Evolutionary conservation across 2,888 invertebrate species (phyloP).

Genomic region (Busseola fusca): DNA sequence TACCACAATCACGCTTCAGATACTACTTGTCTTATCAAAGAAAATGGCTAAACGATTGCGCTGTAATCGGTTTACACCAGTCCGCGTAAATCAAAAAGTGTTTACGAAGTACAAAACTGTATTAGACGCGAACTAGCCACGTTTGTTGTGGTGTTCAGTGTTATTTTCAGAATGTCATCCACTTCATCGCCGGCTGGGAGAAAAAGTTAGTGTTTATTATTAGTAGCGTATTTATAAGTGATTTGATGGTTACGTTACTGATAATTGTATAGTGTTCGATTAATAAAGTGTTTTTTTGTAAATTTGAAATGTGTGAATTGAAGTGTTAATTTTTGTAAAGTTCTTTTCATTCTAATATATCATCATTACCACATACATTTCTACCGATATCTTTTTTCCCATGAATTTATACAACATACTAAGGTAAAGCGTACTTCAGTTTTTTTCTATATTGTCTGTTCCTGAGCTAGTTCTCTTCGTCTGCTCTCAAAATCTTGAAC

Average conservation of each 20-base stretch:
- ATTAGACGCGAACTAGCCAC: constrained; percentile 76
- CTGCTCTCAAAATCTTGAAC: constrained; percentile 50
- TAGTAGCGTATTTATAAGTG: constrained; percentile 64
- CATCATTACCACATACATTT: background rate
- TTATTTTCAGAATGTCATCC: constrained; percentile 84
- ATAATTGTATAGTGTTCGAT: constrained; percentile 37
- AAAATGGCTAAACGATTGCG: constrained; percentile 86
- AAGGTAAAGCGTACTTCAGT: constrained; percentile 13
- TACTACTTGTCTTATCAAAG: constrained; percentile 82
- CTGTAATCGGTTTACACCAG: constrained; percentile 76
- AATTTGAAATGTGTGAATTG: background rate
- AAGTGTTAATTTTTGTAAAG: constrained; percentile 3
- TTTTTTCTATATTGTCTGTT: background rate
- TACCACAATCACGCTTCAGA: constrained; percentile 72
- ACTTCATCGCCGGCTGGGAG: constrained; percentile 79
- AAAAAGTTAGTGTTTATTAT: constrained; percentile 82
- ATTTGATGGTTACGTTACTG: constrained; percentile 40
- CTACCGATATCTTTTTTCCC: background rate
- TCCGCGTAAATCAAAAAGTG: constrained; percentile 76
- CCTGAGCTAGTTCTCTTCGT: constrained; percentile 2
- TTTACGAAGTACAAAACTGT: constrained; percentile 78
- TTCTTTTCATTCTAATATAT: background rate
- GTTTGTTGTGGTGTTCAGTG: constrained; percentile 68
- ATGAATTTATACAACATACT: background rate
- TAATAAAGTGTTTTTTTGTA: constrained; percentile 41